Percentiles rank a stretch among this genome's conserved stretches.
Evolutionary conservation across 2,888 invertebrate genomes (phyloP).

Genomic region (Zaprionus bogoriensis): DNA sequence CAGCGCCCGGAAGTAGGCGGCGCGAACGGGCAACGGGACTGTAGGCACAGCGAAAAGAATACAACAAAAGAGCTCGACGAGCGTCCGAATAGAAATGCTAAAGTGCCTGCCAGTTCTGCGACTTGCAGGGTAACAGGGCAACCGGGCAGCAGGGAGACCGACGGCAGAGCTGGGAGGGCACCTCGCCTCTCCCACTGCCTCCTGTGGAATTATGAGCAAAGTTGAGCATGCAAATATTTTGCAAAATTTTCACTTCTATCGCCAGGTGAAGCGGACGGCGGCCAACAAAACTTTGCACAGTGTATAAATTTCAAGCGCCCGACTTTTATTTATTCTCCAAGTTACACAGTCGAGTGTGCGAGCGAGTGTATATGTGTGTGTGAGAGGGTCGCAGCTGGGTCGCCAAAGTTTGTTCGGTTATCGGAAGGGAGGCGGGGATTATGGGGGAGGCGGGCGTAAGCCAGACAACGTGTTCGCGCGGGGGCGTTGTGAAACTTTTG

Average conservation of each 20-base stretch:
- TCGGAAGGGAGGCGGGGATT: conserved; percentile 38
- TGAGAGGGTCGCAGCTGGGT: conserved; percentile 58
- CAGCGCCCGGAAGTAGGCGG: conserved; percentile 40
- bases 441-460: not conserved
- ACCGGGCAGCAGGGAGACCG: not conserved
- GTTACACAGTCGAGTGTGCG: conserved; percentile 34
- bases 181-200: conserved; percentile 3
- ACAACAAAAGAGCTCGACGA: conserved; percentile 15
- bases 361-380: conserved; percentile 9
- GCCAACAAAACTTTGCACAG: conserved; percentile 59
- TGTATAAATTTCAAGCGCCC: conserved; percentile 52
- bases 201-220: conserved; percentile 67
- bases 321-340: conserved; percentile 68
- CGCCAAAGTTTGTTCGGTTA: conserved; percentile 50
- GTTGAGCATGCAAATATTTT: conserved; percentile 74
- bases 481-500: conserved; percentile 57
- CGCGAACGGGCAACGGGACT: conserved; percentile 14
- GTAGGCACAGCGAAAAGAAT: conserved; percentile 16
- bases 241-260: conserved; percentile 57
- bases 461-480: conserved; percentile 33
- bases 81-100: conserved; percentile 37
- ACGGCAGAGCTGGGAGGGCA: not conserved
- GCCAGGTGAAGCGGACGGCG: conserved; percentile 61
- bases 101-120: conserved; percentile 40
- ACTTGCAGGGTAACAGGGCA: too few relatives aligned